Conservation (phyloP, 1,140 invertebrate genomes). For the Brachionus angularis region DNA sequence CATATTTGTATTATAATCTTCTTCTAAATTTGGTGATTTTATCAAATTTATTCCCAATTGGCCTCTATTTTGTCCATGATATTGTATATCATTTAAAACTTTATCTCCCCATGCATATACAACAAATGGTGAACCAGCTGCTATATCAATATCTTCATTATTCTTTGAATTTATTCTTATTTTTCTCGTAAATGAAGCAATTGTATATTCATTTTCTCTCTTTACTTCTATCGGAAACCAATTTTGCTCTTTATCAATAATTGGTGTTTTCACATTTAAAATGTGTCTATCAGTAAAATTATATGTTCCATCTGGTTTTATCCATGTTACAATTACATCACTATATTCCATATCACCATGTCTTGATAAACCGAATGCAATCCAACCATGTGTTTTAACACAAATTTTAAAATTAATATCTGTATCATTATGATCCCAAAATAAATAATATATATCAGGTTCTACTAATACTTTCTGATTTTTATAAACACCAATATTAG, state of each 20-base stretch:
- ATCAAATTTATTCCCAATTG: too few species aligned
- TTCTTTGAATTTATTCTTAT: background rate
- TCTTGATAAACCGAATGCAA: slow-evolving; percentile 15
- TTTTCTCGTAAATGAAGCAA: background rate
- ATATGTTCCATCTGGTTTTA: background rate
- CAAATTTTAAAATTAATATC: background rate
- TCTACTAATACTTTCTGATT: too few species aligned
- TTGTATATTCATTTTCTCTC: background rate
- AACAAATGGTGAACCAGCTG: background rate
- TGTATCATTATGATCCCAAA: background rate
- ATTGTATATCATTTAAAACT: too few species aligned
- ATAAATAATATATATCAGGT: background rate
- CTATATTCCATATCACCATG: background rate
- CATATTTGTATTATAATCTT: too few species aligned
- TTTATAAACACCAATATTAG: too few species aligned
- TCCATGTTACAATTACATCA: background rate
- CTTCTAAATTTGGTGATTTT: too few species aligned
- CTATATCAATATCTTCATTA: background rate
- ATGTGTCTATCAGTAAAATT: background rate
- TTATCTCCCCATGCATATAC: background rate
- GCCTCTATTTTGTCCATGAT: too few species aligned
- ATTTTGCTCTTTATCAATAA: background rate
- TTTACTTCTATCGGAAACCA: background rate
- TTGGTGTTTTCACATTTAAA: background rate
- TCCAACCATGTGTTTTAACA: background rate